Percentiles rank a stretch among this genome's conserved stretches.
Evolutionary conservation across 2,797 vertebrate species (phyloP).

Genomic region (Enteromius trimaculatus): DNA sequence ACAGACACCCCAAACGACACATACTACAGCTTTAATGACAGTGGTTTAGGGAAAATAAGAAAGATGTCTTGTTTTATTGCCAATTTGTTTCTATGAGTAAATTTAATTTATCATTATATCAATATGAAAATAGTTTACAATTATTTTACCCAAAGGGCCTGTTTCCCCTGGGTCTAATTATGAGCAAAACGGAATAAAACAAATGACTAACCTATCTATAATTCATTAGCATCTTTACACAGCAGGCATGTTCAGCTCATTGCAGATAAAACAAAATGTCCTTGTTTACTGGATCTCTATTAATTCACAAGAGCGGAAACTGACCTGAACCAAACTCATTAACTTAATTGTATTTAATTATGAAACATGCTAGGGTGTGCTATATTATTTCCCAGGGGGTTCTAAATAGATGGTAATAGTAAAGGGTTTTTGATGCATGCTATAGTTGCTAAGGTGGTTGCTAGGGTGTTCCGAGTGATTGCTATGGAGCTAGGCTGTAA

Average conservation of each 20-base stretch:
- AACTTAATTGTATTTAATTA: background rate
- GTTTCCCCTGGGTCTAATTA: background rate
- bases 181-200: background rate
- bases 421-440: background rate
- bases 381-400: background rate
- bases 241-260: background rate
- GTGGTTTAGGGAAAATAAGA: too few species aligned
- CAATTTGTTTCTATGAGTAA: background rate
- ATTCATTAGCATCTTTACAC: background rate
- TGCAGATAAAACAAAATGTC: background rate
- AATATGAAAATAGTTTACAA: background rate
- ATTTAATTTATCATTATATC: background rate
- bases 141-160: background rate
- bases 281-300: background rate
- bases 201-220: background rate
- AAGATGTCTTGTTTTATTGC: background rate
- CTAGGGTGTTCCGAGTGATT: background rate
- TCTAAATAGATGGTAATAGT: background rate
- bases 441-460: background rate
- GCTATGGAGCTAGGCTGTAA: background rate
- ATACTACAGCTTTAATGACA: background rate
- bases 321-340: background rate
- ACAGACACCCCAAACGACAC: background rate
- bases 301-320: background rate
- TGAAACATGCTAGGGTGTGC: background rate